Evolutionary conservation across 2,888 invertebrate species (phyloP).

Genomic region (Tethea ocularis): DNA sequence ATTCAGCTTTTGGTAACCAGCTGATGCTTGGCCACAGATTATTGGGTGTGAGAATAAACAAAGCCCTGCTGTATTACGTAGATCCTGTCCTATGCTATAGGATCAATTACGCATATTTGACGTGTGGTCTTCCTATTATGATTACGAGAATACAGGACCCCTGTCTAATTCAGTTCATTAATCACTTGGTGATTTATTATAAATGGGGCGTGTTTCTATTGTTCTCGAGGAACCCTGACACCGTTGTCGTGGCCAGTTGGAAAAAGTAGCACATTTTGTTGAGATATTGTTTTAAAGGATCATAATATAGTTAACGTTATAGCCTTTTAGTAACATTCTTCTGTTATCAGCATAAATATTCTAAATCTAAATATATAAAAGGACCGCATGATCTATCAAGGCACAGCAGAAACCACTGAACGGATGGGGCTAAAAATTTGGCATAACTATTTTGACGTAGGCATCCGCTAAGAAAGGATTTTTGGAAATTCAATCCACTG

Average conservation of each 20-base stretch:
- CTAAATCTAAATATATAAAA: no score
- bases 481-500: no score
- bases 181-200: conserved; percentile 75
- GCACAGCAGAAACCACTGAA: no score
- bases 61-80: neutral
- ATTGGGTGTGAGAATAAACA: neutral
- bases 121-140: conserved; percentile 23
- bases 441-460: no score
- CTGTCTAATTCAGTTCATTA: conserved; percentile 65
- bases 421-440: no score
- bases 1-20: no score
- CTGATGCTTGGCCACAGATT: neutral
- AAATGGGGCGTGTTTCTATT: conserved; percentile 52
- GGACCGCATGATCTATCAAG: no score
- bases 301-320: no score
- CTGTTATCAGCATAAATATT: neutral
- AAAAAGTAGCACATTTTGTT: neutral
- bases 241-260: conserved; percentile 4
- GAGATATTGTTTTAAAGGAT: neutral
- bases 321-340: no score
- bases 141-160: conserved; percentile 44
- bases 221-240: conserved; percentile 24
- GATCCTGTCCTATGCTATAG: neutral
- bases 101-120: neutral
- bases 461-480: no score